phyloP scores from a whole-genome alignment of 2,113 vertebrate species.

The Corythoichthys intestinalis region DNA sequence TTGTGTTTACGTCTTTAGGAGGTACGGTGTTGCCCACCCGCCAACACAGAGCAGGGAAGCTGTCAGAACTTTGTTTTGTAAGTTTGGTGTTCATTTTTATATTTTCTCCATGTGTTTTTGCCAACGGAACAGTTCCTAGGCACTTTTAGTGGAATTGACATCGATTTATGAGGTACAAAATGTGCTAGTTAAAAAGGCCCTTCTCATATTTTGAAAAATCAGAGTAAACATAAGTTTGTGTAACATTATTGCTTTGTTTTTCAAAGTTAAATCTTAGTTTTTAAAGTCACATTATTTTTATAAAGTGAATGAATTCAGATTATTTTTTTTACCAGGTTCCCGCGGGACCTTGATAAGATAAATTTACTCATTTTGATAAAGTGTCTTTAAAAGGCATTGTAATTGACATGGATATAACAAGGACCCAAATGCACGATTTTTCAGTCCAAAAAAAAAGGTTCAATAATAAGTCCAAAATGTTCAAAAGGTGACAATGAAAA shows the following conservation, averaged over 20 bases:
- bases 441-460: too few relatives aligned
- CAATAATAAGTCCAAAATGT: too few relatives aligned
- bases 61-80: not conserved
- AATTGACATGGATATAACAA: too few relatives aligned
- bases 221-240: not conserved
- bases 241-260: not conserved
- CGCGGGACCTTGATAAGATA: too few relatives aligned
- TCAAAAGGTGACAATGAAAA: too few relatives aligned
- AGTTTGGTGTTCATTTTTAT: not conserved
- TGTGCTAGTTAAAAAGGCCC: not conserved
- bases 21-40: constrained; percentile 25
- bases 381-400: too few relatives aligned
- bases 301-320: not conserved
- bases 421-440: too few relatives aligned
- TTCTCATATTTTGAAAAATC: not conserved
- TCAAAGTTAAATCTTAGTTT: not conserved
- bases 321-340: too few relatives aligned
- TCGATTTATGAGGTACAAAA: not conserved
- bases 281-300: not conserved
- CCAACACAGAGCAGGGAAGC: not conserved
- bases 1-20: constrained; percentile 50
- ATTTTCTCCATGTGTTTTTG: not conserved
- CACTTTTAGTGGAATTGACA: not conserved
- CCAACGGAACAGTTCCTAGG: not conserved
- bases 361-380: too few relatives aligned